phyloP scores from a whole-genome alignment of 2,888 invertebrate species.

The Drosophila limbata region DNA sequence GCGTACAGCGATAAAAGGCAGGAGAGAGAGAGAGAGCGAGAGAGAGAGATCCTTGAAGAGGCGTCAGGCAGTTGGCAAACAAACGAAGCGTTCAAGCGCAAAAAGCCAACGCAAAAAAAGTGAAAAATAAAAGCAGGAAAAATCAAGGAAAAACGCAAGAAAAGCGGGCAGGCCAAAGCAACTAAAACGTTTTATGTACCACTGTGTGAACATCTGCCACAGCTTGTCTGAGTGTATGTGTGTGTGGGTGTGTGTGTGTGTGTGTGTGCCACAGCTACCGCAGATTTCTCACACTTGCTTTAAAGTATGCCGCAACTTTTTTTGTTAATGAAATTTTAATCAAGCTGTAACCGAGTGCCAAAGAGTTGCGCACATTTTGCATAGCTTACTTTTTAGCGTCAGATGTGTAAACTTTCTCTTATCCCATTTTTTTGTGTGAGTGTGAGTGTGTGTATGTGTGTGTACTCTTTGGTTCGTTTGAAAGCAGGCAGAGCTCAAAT shows the following conservation, averaged over 20 bases:
- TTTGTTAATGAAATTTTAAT: conserved; percentile 80
- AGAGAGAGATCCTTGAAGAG: conserved; percentile 43
- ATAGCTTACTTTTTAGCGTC: conserved; percentile 39
- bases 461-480: conserved; percentile 24
- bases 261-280: conserved; percentile 48
- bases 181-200: conserved; percentile 68
- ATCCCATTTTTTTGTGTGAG: not conserved
- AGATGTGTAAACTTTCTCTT: conserved; percentile 26
- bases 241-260: conserved; percentile 17
- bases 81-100: conserved; percentile 81
- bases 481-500: conserved; percentile 48
- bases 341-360: conserved; percentile 57
- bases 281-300: conserved; percentile 72
- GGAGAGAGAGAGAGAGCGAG: conserved; percentile 32
- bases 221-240: conserved; percentile 3
- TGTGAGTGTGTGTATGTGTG: conserved; percentile 11
- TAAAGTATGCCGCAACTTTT: conserved; percentile 75
- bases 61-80: conserved; percentile 75
- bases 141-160: conserved; percentile 44
- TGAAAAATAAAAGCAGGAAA: conserved; percentile 17
- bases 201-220: conserved; percentile 22
- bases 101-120: conserved; percentile 61
- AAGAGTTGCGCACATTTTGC: conserved; percentile 34
- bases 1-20: conserved; percentile 22
- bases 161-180: conserved; percentile 55